Evolutionary conservation across 2,888 invertebrate genomes (phyloP).

Genomic region (Clitarchus hookeri): DNA sequence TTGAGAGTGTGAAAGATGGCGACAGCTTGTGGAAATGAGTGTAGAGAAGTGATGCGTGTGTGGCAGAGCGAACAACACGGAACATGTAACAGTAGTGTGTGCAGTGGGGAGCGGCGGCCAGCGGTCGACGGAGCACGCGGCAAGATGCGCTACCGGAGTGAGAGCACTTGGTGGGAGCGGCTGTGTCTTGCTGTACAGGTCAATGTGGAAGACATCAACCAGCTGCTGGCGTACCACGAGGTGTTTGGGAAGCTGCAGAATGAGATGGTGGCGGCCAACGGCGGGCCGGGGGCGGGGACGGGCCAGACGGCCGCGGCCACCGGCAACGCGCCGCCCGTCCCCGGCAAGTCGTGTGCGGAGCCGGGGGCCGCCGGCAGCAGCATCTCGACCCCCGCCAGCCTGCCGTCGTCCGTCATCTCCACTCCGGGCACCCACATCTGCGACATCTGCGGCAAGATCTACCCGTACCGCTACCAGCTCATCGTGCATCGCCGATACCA

Average conservation of each 20-base stretch:
- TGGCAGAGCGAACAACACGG: too few relatives aligned
- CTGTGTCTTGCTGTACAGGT: constrained; percentile 48
- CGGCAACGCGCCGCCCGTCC: constrained; percentile 49
- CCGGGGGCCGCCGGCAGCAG: constrained; percentile 27
- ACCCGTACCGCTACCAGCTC: constrained; percentile 84
- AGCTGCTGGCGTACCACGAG: constrained; percentile 83
- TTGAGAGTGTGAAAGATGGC: too few relatives aligned
- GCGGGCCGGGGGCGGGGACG: constrained; percentile 19
- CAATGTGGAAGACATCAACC: constrained; percentile 83
- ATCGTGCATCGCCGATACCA: constrained; percentile 86
- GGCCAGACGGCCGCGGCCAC: constrained; percentile 53
- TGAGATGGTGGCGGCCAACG: constrained; percentile 57
- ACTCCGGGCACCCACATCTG: constrained; percentile 70
- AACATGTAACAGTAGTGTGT: too few relatives aligned
- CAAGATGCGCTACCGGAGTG: too few relatives aligned
- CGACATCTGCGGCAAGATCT: constrained; percentile 84
- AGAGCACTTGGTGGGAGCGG: too few relatives aligned
- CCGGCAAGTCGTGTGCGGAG: constrained; percentile 10
- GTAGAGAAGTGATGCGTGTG: too few relatives aligned
- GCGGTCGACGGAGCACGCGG: too few relatives aligned
- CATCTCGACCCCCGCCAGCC: constrained; percentile 26
- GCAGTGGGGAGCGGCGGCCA: too few relatives aligned
- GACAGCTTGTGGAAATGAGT: too few relatives aligned
- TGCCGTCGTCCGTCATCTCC: constrained; percentile 51
- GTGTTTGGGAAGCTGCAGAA: constrained; percentile 75